Percentiles rank a stretch among this genome's conserved stretches.
phyloP scores from a whole-genome alignment of 2,888 invertebrate species.

The Deilephila elpenor region DNA sequence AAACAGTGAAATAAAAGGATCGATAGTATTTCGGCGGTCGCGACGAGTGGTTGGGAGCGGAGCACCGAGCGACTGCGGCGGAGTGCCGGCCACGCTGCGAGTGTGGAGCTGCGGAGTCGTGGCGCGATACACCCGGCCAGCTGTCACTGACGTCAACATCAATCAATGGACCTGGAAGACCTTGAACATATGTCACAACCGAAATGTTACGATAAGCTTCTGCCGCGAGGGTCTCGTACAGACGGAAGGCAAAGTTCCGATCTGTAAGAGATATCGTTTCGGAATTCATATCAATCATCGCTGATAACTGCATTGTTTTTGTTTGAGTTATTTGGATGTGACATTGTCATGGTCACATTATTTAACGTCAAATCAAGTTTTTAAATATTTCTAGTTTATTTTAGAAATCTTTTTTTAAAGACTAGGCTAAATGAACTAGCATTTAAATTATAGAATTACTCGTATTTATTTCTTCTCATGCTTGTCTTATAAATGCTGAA shows the following conservation, averaged over 20 bases:
- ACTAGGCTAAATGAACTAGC: too few relatives aligned
- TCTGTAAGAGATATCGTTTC: neutral
- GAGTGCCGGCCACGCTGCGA: constrained; percentile 21
- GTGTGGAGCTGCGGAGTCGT: neutral
- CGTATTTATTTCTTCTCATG: too few relatives aligned
- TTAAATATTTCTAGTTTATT: too few relatives aligned
- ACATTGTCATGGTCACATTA: neutral
- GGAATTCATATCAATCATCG: neutral
- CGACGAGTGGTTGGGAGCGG: constrained; percentile 47
- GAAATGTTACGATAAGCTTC: constrained; percentile 38
- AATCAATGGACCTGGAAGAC: constrained; percentile 58
- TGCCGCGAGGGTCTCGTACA: neutral
- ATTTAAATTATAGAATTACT: too few relatives aligned
- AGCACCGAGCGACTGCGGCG: constrained; percentile 43
- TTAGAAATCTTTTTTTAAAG: too few relatives aligned
- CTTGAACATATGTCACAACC: constrained; percentile 49
- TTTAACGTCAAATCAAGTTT: too few relatives aligned
- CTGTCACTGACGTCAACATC: constrained; percentile 44
- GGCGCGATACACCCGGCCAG: constrained; percentile 26
- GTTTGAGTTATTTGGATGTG: constrained; percentile 28
- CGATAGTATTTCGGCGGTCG: constrained; percentile 51
- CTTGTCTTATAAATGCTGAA: too few relatives aligned
- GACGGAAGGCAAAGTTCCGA: neutral
- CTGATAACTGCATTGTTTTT: constrained; percentile 24
- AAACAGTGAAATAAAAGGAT: constrained; percentile 64